phyloP scores from a whole-genome alignment of 2,888 invertebrate species.

The Zaprionus lineosus region DNA sequence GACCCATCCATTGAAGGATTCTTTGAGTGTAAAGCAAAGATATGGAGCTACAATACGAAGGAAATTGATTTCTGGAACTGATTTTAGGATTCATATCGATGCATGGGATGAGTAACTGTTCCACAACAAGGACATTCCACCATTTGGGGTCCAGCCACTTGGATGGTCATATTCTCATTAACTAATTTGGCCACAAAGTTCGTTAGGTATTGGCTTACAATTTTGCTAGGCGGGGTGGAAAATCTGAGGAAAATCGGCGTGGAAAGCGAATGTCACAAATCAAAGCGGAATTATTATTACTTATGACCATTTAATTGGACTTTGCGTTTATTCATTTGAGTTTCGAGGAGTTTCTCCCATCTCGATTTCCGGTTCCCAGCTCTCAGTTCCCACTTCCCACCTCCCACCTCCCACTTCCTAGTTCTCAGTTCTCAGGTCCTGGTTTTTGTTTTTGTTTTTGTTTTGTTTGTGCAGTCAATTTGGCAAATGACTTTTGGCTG shows the following conservation, averaged over 20 bases:
- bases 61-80: too few species aligned
- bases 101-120: too few species aligned
- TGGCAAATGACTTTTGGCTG: conserved; percentile 64
- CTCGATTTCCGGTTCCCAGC: too few species aligned
- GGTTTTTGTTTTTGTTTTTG: conserved; percentile 20
- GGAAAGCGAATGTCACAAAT: conserved; percentile 78
- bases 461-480: conserved; percentile 75
- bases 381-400: too few species aligned
- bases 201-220: neutral
- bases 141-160: too few species aligned
- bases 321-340: conserved; percentile 80
- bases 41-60: too few species aligned
- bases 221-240: neutral
- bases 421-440: too few species aligned
- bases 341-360: conserved; percentile 39
- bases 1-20: conserved; percentile 18
- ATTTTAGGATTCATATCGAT: too few species aligned
- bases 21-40: conserved; percentile 3
- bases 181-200: conserved; percentile 55
- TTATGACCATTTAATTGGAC: conserved; percentile 82
- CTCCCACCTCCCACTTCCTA: too few species aligned
- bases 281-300: conserved; percentile 82
- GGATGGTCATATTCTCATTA: conserved; percentile 49
- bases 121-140: too few species aligned
- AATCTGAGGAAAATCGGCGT: conserved; percentile 38